Conservation (phyloP, 35 echinoderm and acorn worm species). For the Amphiura filiformis region DNA sequence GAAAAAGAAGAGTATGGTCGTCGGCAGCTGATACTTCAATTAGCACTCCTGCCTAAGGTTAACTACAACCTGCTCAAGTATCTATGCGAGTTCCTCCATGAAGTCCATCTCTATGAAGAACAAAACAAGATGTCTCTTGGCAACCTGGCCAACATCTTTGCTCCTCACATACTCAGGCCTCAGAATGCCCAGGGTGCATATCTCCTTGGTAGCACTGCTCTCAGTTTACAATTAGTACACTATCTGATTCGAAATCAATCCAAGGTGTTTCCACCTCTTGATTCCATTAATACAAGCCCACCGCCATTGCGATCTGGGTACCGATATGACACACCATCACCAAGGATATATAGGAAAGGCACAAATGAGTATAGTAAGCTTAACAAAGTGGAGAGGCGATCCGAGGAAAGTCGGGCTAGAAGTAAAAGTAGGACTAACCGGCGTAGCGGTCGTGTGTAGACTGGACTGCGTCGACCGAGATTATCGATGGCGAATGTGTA, state of each 20-base stretch:
- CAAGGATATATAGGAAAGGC: neutral
- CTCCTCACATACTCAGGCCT: conserved; percentile 86
- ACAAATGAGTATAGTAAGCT: neutral
- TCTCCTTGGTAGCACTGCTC: conserved; percentile 75
- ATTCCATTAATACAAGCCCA: conserved; percentile 44
- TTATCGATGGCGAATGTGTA: neutral
- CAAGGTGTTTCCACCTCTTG: conserved; percentile 68
- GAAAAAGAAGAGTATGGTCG: conserved; percentile 69
- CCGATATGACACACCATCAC: neutral
- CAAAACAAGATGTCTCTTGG: conserved; percentile 94
- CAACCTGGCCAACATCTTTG: conserved; percentile 95
- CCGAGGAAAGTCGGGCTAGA: neutral
- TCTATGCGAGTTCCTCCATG: conserved; percentile 80
- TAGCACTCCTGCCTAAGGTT: conserved; percentile 80
- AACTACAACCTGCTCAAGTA: conserved; percentile 96
- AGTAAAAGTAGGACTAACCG: neutral
- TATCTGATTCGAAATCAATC: conserved; percentile 77
- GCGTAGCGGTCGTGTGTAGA: neutral
- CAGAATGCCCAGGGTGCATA: conserved; percentile 70
- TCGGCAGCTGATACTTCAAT: conserved; percentile 74
- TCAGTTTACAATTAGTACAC: conserved; percentile 81
- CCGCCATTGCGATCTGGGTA: conserved; percentile 29
- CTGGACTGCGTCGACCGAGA: neutral
- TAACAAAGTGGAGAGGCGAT: neutral
- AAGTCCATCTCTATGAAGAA: conserved; percentile 58